These are phyloP conservation scores for Coregonus ussuriensis DNA, from an alignment of 2,797 vertebrate genomes.

Conservation along the genomic window DNA sequence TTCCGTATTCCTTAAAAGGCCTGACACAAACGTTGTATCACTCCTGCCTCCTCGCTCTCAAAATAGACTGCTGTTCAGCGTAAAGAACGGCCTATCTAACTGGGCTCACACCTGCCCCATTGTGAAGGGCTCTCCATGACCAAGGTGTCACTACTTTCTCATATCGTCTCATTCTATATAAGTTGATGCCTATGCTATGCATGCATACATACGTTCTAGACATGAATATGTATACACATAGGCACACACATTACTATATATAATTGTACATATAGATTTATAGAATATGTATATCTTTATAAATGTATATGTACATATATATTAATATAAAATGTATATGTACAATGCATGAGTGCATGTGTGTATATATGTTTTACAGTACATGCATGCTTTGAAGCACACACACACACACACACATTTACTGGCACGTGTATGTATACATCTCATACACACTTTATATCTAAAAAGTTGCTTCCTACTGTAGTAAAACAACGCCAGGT, in stretches of 20 bases:
- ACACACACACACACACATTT: slow-evolving; percentile 27
- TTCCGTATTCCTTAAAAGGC: slow-evolving; percentile 70
- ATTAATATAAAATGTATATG: slow-evolving; percentile 55
- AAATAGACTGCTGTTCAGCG: slow-evolving; percentile 71
- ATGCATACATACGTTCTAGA: slow-evolving; percentile 47
- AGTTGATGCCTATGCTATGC: slow-evolving; percentile 42
- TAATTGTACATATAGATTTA: slow-evolving; percentile 61
- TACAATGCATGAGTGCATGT: slow-evolving; percentile 42
- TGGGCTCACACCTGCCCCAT: slow-evolving; percentile 66
- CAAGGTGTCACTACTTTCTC: slow-evolving; percentile 64
- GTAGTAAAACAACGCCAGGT: slow-evolving; percentile 70
- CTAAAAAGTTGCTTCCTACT: slow-evolving; percentile 65
- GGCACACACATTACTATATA: slow-evolving; percentile 56
- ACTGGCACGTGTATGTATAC: slow-evolving; percentile 23
- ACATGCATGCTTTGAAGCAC: slow-evolving; percentile 27
- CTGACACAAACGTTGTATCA: slow-evolving; percentile 61
- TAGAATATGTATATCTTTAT: slow-evolving; percentile 53
- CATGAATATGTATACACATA: slow-evolving; percentile 55
- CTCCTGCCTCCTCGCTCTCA: slow-evolving; percentile 42
- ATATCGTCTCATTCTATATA: slow-evolving; percentile 31
- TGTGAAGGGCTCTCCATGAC: slow-evolving; percentile 69
- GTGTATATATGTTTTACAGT: slow-evolving; percentile 33
- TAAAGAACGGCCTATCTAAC: slow-evolving; percentile 69
- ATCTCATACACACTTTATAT: slow-evolving; percentile 21
- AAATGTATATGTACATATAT: slow-evolving; percentile 58